phyloP scores from a whole-genome alignment of 2,797 vertebrate genomes.

The Neopelma chrysocephalum region DNA sequence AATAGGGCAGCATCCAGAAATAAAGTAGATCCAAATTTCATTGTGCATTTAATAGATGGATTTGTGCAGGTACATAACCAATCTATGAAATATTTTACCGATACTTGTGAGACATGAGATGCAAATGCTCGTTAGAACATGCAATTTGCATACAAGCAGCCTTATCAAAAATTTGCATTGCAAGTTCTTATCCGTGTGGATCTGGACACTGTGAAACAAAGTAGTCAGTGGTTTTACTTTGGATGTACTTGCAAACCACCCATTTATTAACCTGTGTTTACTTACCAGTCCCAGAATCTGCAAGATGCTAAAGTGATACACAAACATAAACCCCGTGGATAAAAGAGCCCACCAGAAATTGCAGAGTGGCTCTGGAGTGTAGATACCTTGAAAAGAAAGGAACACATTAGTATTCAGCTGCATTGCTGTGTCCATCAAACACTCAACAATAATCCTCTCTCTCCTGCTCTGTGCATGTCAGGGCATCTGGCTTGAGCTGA shows the following conservation, averaged over 20 bases:
- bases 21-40: not conserved
- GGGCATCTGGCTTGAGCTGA: slow-evolving; percentile 37
- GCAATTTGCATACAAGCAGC: not conserved
- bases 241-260: not conserved
- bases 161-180: not conserved
- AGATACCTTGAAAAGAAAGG: slow-evolving; percentile 83
- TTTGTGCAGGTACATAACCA: not conserved
- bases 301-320: slow-evolving; percentile 94
- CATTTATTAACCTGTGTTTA: slow-evolving; percentile 30
- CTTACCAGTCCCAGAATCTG: slow-evolving; percentile 95
- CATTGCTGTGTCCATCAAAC: not conserved
- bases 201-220: not conserved
- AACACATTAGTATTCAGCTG: slow-evolving; percentile 26
- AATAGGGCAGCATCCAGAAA: not conserved
- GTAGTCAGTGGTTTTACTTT: not conserved
- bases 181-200: not conserved
- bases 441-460: not conserved
- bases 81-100: not conserved
- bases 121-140: not conserved
- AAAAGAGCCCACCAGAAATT: slow-evolving; percentile 97
- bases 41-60: not conserved
- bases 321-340: slow-evolving; percentile 93
- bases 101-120: not conserved
- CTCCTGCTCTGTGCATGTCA: not conserved
- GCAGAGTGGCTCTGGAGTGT: slow-evolving; percentile 91